Conservation (phyloP, 2,888 invertebrate genomes). For the Barypeithes pellucidus region DNA sequence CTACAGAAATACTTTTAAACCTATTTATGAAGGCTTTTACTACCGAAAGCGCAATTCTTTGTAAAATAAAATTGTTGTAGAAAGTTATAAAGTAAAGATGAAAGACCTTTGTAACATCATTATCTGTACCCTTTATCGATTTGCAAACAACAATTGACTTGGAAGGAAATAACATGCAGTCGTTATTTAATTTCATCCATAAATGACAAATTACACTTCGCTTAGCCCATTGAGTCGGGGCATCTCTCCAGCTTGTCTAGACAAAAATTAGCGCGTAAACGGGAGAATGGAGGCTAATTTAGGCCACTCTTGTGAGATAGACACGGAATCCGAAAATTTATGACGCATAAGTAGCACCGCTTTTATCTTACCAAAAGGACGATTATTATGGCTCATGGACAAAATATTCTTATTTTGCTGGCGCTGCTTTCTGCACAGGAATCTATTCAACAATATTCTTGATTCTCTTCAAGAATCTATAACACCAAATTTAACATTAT, state of each 20-base stretch:
- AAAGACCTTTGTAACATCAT: neutral
- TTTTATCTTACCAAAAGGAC: conserved; percentile 4
- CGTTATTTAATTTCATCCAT: conserved; percentile 11
- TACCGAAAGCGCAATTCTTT: too few species aligned
- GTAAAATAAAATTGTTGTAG: too few species aligned
- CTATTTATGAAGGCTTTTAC: too few species aligned
- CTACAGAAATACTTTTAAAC: too few species aligned
- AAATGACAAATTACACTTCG: conserved; percentile 21
- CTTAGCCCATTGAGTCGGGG: conserved; percentile 17
- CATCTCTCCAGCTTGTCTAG: conserved; percentile 31
- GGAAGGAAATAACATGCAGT: conserved; percentile 1
- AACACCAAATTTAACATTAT: too few species aligned
- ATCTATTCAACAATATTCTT: too few species aligned
- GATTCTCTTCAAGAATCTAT: too few species aligned
- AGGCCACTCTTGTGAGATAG: conserved; percentile 8
- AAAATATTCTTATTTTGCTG: too few species aligned
- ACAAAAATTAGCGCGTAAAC: conserved; percentile 33
- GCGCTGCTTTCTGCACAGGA: too few species aligned
- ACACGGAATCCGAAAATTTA: conserved; percentile 28
- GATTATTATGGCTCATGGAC: neutral
- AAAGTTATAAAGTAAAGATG: too few species aligned
- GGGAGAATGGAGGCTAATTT: conserved; percentile 26
- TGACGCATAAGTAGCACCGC: conserved; percentile 1
- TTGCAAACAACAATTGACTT: neutral
- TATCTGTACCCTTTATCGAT: neutral